Evolutionary conservation across 2,888 invertebrate genomes (phyloP), one percentile per base, ranked within the genome.

Genomic region (Drosophila meridionalis): DNA sequence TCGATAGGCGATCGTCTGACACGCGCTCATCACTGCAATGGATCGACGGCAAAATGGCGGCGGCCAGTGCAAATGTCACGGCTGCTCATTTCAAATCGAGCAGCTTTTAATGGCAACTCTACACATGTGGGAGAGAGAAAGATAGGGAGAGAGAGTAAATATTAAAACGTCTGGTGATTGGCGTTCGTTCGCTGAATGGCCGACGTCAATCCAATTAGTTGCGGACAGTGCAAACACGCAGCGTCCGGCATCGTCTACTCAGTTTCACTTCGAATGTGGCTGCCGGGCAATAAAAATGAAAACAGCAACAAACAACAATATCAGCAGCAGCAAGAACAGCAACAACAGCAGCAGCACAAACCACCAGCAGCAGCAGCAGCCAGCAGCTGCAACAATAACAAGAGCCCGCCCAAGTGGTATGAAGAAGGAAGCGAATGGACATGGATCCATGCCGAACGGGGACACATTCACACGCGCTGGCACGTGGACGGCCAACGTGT

Each of bases 131-230:
- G 26, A 36, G 57, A 30, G 36, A 2, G 4, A 8, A 9, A 9
- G 20, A 8, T 8, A 9, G 20, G 2, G 43, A 14, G 36, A 20
- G 42, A 61, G 65, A 50, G 59, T 48, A 70, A 75, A 72, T 57
- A 70, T 67, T 50, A 53, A 70, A 64, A 67, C 60, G 72, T 12
- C 62, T 59, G 53, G 47, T 32, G 59, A 73, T 67, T 78, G 62
- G 62, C 43, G 67, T 55, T 47, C 62, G 48, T 34, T 69, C 20
- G 42, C 62, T 60, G 68, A 73, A 67, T 71, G 63, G 64, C 56
- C 71, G 73, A 75, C 75, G 83, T 53, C 87, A 84, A 85, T 87
- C 83, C 83, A 84, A 84, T 87, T 84, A 87, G 80, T 75, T 75
- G 82, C 59, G 75, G 77, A 77, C 85, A 70, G 85, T 76, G 85